A percentile compares a stretch with the other conserved stretches of the same genome.
These are phyloP conservation scores for Lepidochrysops patricia DNA, from an alignment of 2,888 invertebrate genomes.

Conservation along the genomic window DNA sequence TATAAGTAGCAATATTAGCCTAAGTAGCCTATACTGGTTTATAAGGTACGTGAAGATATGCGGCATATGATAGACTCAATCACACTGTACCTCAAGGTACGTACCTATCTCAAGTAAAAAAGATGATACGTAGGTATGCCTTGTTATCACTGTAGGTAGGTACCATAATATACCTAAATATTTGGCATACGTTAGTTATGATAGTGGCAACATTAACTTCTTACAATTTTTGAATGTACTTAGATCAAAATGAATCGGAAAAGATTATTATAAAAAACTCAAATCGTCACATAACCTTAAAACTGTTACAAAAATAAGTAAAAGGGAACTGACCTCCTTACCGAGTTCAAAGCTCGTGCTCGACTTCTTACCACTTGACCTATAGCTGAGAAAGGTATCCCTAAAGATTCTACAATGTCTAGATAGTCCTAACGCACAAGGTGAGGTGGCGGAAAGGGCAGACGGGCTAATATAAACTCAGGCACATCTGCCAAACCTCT, in stretches of 20 bases:
- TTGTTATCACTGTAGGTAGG: no score
- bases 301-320: background rate
- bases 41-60: background rate
- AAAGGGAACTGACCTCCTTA: background rate
- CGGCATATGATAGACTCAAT: no score
- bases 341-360: conserved; percentile 13
- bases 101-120: no score
- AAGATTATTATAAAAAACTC: no score
- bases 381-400: conserved; percentile 13
- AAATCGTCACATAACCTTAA: background rate
- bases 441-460: conserved; percentile 73
- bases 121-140: no score
- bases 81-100: no score
- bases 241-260: no score
- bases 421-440: conserved; percentile 51
- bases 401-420: conserved; percentile 22
- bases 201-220: no score
- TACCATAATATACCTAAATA: no score
- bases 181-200: no score
- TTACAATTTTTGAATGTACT: no score
- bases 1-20: background rate
- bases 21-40: background rate
- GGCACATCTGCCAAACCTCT: conserved; percentile 59
- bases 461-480: conserved; percentile 69
- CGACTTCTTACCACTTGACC: conserved; percentile 15